These are phyloP conservation scores for Lycaena phlaeas DNA, from an alignment of 2,888 invertebrate genomes.

Conservation along the genomic window DNA sequence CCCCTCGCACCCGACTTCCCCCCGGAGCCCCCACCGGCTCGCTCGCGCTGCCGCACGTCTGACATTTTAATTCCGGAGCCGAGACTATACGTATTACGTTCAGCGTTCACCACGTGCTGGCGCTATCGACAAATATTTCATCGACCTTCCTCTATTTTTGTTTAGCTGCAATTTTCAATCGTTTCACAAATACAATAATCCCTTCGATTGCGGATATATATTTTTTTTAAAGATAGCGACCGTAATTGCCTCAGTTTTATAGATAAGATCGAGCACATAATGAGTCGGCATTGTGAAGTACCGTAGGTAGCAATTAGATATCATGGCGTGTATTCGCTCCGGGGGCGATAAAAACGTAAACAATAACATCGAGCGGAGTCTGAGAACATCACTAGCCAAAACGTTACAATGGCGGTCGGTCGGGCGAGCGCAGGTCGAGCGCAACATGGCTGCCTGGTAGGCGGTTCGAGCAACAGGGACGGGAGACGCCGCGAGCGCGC, in stretches of 20 bases:
- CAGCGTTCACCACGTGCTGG: conserved; percentile 44
- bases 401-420: conserved; percentile 73
- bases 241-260: not conserved
- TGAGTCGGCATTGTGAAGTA: not conserved
- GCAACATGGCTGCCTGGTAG: conserved; percentile 73
- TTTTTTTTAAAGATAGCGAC: not conserved
- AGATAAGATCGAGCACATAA: not conserved
- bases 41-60: conserved; percentile 64
- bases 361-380: conserved; percentile 46
- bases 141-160: conserved; percentile 50
- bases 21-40: conserved; percentile 46
- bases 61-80: conserved; percentile 71
- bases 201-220: not conserved
- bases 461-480: conserved; percentile 65
- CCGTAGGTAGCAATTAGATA: conserved; percentile 15
- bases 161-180: conserved; percentile 7
- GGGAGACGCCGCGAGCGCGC: conserved; percentile 38
- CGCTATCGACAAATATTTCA: conserved; percentile 53
- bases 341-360: conserved; percentile 24
- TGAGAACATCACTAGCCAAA: conserved; percentile 64
- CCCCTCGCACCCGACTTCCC: conserved; percentile 36
- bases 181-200: conserved; percentile 2
- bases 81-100: conserved; percentile 51
- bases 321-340: conserved; percentile 18
- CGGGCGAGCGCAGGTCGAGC: conserved; percentile 72